phyloP scores from a whole-genome alignment of 2,888 invertebrate genomes.

The Carcina quercana region DNA sequence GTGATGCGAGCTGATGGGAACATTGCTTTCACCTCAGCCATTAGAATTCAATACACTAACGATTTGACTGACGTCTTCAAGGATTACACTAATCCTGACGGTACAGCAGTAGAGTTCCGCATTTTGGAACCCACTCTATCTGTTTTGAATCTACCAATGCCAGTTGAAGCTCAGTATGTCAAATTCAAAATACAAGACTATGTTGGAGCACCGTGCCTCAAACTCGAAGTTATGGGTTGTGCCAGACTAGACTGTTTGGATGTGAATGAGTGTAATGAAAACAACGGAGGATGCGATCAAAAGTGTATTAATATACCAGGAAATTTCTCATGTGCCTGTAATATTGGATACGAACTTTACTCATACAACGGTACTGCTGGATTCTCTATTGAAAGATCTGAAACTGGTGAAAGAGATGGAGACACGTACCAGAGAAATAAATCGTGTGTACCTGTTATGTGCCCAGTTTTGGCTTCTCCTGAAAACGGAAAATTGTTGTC shows the following conservation, averaged over 20 bases:
- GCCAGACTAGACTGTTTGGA: constrained; percentile 91
- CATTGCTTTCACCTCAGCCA: constrained; percentile 91
- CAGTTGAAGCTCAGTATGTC: constrained; percentile 92
- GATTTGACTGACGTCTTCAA: constrained; percentile 91
- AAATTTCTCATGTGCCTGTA: constrained; percentile 90
- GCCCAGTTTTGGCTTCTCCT: constrained; percentile 82
- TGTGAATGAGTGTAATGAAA: constrained; percentile 88
- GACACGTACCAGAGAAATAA: constrained; percentile 94
- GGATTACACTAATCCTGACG: constrained; percentile 94
- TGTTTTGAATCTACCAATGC: constrained; percentile 90
- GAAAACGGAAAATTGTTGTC: constrained; percentile 90
- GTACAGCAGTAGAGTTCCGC: constrained; percentile 93
- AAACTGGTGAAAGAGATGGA: constrained; percentile 91
- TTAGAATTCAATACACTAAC: constrained; percentile 91
- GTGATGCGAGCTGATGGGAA: constrained; percentile 88
- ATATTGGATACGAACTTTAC: constrained; percentile 93
- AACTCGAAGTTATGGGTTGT: constrained; percentile 94
- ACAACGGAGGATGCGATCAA: constrained; percentile 95
- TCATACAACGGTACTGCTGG: constrained; percentile 92
- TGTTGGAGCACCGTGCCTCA: constrained; percentile 90
- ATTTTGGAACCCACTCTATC: constrained; percentile 93
- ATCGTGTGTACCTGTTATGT: constrained; percentile 96
- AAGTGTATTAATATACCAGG: constrained; percentile 94
- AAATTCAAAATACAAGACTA: constrained; percentile 92
- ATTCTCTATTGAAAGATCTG: constrained; percentile 83